phyloP scores from a whole-genome alignment of 2,797 vertebrate genomes.

The Gymnoscopelus braueri region DNA sequence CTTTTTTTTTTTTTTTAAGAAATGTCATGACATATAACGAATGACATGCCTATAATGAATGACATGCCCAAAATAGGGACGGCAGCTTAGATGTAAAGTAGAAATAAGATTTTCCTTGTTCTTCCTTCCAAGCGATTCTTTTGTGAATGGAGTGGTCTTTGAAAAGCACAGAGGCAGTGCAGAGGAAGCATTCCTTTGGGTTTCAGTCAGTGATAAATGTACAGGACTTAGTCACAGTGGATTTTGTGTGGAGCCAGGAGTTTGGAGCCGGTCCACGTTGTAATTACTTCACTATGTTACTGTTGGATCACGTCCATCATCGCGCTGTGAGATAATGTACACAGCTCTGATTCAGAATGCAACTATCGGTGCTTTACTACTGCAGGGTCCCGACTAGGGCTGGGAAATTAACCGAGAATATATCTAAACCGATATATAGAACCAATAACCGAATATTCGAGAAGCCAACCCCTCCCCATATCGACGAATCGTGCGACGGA shows the following conservation, averaged over 20 bases:
- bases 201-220: conserved; percentile 45
- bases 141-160: conserved; percentile 47
- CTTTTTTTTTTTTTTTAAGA: too few species aligned
- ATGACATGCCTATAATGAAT: too few species aligned
- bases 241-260: conserved; percentile 60
- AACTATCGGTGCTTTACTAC: not conserved
- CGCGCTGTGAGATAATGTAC: conserved; percentile 23
- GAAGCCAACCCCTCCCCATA: too few species aligned
- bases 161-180: conserved; percentile 44
- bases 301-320: conserved; percentile 35
- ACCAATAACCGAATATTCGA: not conserved
- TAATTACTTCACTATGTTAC: conserved; percentile 70
- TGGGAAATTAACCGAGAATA: not conserved
- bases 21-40: too few species aligned
- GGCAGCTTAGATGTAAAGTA: not conserved
- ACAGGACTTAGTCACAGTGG: conserved; percentile 38
- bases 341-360: conserved; percentile 6
- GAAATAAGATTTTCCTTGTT: conserved; percentile 29
- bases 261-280: conserved; percentile 46
- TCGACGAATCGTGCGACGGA: too few species aligned
- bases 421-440: not conserved
- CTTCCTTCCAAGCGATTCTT: conserved; percentile 20
- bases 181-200: conserved; percentile 20
- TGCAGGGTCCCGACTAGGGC: not conserved
- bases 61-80: too few species aligned